These are phyloP conservation scores for Ips nitidus DNA, from an alignment of 1,140 invertebrate genomes.

Conservation along the genomic window DNA sequence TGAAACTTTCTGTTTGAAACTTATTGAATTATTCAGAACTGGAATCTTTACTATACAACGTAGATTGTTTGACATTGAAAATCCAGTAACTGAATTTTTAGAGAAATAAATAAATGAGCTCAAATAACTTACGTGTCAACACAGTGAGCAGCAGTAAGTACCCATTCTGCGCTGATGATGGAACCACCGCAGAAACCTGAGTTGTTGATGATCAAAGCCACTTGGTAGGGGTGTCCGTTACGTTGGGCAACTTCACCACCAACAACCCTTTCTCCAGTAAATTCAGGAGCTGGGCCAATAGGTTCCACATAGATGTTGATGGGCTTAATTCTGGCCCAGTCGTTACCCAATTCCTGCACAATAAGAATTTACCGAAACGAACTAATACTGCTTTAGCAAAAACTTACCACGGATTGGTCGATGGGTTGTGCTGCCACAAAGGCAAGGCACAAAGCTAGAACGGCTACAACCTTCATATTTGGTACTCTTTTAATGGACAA, in stretches of 20 bases:
- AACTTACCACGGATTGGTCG: neutral
- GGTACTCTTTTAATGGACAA: constrained; percentile 1
- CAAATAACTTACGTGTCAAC: neutral
- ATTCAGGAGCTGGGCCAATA: constrained; percentile 5
- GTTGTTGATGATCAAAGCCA: constrained; percentile 25
- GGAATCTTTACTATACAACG: no score
- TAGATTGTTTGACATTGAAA: no score
- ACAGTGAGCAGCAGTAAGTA: constrained; percentile 31
- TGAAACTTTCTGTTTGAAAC: no score
- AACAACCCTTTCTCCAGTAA: constrained; percentile 15
- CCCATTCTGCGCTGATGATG: constrained; percentile 10
- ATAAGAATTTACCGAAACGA: neutral
- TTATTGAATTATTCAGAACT: no score
- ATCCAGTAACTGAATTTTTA: neutral
- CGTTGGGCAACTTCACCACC: constrained; percentile 16
- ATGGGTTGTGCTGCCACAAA: constrained; percentile 2
- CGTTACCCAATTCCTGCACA: constrained; percentile 5
- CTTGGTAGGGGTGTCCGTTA: constrained; percentile 24
- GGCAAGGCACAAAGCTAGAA: constrained; percentile 8
- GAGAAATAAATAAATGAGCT: neutral
- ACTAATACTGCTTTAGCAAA: neutral
- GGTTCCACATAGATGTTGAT: constrained; percentile 17
- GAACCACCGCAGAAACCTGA: constrained; percentile 33
- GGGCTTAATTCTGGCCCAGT: constrained; percentile 18
- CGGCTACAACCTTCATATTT: constrained; percentile 14